Base-by-base conservation (phyloP, 2,888 invertebrate genomes). In the Electrophaes corylata region DNA sequence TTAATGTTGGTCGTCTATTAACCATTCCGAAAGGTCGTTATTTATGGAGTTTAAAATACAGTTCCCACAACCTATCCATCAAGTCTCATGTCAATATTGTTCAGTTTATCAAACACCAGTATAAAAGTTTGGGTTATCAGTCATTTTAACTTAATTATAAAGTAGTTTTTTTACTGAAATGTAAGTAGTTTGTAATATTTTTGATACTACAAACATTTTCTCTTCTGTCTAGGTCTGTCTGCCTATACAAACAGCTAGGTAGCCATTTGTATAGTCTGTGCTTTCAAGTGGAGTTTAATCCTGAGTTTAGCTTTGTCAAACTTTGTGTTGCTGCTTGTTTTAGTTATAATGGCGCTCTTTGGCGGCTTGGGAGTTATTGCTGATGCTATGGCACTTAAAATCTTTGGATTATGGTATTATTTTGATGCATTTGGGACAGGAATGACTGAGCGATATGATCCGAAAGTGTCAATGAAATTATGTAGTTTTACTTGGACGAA, bases 301-400 rank as follows among this genome's bases (percentile, higher is more conserved):
- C 83, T 68, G 75, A 78, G 73, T 78, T 81, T 78, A 69, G 81
- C 74, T 79, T 71, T 76, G 79, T 75, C 77, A 70, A 83, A 86
- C 83, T 86, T 85, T 79, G 73, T 75, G 75, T 75, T 76, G 76
- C 73, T 76, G 72, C 71, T 82, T 84, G 79, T 78, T 79, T 78
- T 78, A 83, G 83, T 84, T 81, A 82, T 86, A 86, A 86, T 86
- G 81, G 83, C 69, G 74, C 79, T 80, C 76, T 79, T 79, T 77
- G 75, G 79, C 70, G 75, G 76, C 72, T 72, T 70, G 80, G 79
- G 80, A 82, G 72, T 80, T 81, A 79, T 73, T 75, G 75, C 76
- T 83, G 79, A 84, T 82, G 82, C 78, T 78, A 75, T 69, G 70
- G 75, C 60, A 58, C 51, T 60, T 48, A n/a, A 47, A 50, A 47